Base-by-base conservation (phyloP, 2,888 invertebrate species). In the Escarpia spicata region DNA sequence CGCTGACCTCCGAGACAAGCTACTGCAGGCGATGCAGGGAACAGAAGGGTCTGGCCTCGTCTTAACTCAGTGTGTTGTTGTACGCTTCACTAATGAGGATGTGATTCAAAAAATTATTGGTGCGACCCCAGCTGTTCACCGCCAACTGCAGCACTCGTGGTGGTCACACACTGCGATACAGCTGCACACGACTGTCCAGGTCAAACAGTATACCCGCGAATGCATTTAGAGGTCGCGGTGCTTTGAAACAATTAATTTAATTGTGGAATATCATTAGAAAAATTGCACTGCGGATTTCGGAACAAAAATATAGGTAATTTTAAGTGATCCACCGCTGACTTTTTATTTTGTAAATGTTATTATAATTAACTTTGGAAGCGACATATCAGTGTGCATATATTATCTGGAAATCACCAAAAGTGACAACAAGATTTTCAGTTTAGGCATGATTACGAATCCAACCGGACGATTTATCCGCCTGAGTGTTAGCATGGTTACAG, bases 11-110 rank as follows among this genome's bases (percentile, higher is more conserved):
- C 97, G 97, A 95, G 98, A 98, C 95, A 99, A 99, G 97, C 97
- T 99, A 12, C 96, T 98, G 92, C 98, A 98, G 96, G 99, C 99
- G 93, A 99, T 99, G 94, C 98, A 99, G 96, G 98, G 99, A 96
- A 98, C 98, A 92, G 98, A 99, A 97, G 99, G 99, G 92, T 99
- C 99, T 95, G 97, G 96, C 26, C 95, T 97, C 9, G 97, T 96
- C 26, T 97, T 90, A 93, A 31, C 26, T 26, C 75, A 6, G 19
- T 26, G 26, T 12, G 12, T 75, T n/a, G n/a, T 75, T 75, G 26
- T 0, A 60, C 26, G 19, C 26, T 12, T 19, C 52, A 52, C 2
- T 37, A 37, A 37, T 1, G 37, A 37, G 37, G 37, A 37, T 37
- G 37, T 60, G 75, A 26, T 75, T 26, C 37, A 37, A 37, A 37